A percentile compares a stretch with the other conserved stretches of the same genome.
Conservation (phyloP, 2,888 invertebrate genomes). For the Coremacera marginata region DNA sequence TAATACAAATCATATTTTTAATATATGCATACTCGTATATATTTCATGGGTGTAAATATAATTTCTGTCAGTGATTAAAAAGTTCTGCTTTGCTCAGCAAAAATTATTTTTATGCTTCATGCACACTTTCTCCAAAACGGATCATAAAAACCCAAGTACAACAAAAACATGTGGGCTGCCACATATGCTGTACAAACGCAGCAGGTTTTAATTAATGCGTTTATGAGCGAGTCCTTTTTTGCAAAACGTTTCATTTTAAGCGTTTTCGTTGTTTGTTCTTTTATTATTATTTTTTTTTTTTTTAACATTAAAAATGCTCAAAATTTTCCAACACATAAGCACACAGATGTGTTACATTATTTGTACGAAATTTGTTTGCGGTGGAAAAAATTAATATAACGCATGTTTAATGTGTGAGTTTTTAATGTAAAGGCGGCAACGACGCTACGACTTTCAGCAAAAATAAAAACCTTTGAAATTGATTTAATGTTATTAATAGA, state of each 20-base stretch:
- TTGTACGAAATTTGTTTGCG: slow-evolving; percentile 56
- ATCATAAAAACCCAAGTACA: not conserved
- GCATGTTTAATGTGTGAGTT: slow-evolving; percentile 55
- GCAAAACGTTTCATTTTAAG: not conserved
- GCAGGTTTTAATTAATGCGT: slow-evolving; percentile 56
- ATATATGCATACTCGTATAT: no score
- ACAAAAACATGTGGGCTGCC: slow-evolving; percentile 20
- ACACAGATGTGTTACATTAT: slow-evolving; percentile 52
- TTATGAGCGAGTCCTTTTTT: slow-evolving; percentile 49
- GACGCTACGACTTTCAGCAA: slow-evolving; percentile 15
- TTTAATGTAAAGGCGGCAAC: not conserved
- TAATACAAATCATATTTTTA: no score
- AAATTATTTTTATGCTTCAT: not conserved
- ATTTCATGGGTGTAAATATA: slow-evolving; percentile 40
- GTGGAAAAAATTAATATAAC: slow-evolving; percentile 63
- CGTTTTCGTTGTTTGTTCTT: not conserved
- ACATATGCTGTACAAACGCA: slow-evolving; percentile 40
- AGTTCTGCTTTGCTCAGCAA: slow-evolving; percentile 36
- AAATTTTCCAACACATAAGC: slow-evolving; percentile 41
- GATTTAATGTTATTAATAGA: slow-evolving; percentile 64
- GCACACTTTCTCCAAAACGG: slow-evolving; percentile 8
- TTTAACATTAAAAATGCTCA: slow-evolving; percentile 17
- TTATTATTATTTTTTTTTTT: not conserved
- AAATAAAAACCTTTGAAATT: slow-evolving; percentile 56
- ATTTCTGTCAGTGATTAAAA: slow-evolving; percentile 54